Base-by-base conservation (phyloP, 2,113 vertebrate species). In the Alethe castanea region DNA sequence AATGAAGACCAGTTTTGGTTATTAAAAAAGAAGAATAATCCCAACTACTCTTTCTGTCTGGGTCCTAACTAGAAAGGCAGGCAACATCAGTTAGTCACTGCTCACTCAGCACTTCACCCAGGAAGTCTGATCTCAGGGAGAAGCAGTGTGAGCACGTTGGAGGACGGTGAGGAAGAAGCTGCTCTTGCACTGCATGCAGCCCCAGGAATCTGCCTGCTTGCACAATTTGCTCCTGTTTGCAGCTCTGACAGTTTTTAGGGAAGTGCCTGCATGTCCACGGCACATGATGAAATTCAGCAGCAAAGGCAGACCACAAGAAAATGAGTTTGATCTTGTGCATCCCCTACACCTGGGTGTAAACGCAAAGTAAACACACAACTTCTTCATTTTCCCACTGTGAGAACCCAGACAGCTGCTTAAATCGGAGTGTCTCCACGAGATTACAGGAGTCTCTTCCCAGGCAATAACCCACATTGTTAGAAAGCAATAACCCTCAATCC, bases 121-220 rank as follows among this genome's bases (percentile, higher is more conserved):
- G 90, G 73, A 93, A 92, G 65, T 56, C 19, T 25, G 73, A 76
- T 22, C 25, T 78, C 25, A 91, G 86, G 59, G 47, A 86, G 71
- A 86, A 50, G n/a, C 1, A 0, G 52, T 0, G 0, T 3, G 78
- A 3, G 12, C 31, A 80, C 44, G 52, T 81, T 20, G 33, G 78
- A 78, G 73, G 57, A 35, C 14, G 24, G 69, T 18, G 35, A 9
- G 6, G 44, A 25, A 61, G 45, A 91, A 74, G 25, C 73, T 22
- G 70, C 81, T 82, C 90, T 59, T 69, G 92, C 78, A 69, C 31
- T 33, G 73, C 66, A 56, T 48, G 72, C 88, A 93, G 50, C 74
- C 47, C 73, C 90, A 84, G 85, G 85, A 96, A 96, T 96, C 45
- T 82, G 90, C 85, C 57, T 6, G 53, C 78, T 93, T 91, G 92